Percentiles rank a stretch among this genome's conserved stretches.
Conservation (phyloP, 2,888 invertebrate species). For the Doris montereyensis region DNA sequence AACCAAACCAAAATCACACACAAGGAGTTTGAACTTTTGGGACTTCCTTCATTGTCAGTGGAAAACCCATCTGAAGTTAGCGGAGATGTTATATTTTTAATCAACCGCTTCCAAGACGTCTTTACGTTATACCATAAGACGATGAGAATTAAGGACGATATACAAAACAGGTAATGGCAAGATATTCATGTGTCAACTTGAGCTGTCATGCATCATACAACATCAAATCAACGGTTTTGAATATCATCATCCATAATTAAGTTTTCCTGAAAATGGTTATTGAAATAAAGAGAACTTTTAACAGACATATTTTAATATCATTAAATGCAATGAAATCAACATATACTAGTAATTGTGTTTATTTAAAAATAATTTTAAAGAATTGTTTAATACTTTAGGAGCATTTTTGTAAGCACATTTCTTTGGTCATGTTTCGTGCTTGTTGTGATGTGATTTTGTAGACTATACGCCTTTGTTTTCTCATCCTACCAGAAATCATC, state of each 20-base stretch:
- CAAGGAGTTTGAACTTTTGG: slow-evolving; percentile 62
- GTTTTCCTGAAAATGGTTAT: too few species aligned
- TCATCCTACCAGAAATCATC: slow-evolving; percentile 59
- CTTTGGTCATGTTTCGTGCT: too few species aligned
- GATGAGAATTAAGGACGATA: slow-evolving; percentile 56
- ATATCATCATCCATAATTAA: not conserved
- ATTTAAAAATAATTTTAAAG: too few species aligned
- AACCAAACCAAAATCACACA: too few species aligned
- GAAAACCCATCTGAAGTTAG: slow-evolving; percentile 46
- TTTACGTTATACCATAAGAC: slow-evolving; percentile 59
- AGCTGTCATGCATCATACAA: not conserved
- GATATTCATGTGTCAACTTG: not conserved
- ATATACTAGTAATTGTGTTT: too few species aligned
- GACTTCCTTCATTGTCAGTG: slow-evolving; percentile 52
- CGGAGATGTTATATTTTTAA: slow-evolving; percentile 51
- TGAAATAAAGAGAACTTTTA: too few species aligned
- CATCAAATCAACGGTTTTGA: too few species aligned
- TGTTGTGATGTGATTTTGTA: too few species aligned
- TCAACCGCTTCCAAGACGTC: slow-evolving; percentile 62
- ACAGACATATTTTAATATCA: too few species aligned
- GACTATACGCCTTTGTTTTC: not conserved
- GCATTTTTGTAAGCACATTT: too few species aligned
- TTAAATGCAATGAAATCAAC: too few species aligned
- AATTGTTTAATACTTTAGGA: too few species aligned
- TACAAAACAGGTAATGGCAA: slow-evolving; percentile 61